Evolutionary conservation across 2,113 vertebrate genomes (phyloP), one percentile per base, ranked within the genome.

Genomic region (Lophochroa leadbeateri): DNA sequence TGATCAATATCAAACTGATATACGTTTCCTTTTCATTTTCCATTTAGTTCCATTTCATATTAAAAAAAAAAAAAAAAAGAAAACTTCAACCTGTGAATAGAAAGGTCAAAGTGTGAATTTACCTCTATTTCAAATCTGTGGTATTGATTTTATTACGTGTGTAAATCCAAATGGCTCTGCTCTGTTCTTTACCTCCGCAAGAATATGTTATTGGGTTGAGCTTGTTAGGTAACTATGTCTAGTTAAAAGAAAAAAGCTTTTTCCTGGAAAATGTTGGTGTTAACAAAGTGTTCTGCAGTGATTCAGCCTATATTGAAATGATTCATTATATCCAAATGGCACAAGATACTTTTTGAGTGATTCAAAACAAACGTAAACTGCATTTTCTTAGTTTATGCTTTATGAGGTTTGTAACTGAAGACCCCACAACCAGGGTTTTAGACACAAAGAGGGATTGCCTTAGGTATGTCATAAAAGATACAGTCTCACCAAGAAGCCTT

Each of bases 211-310:
- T 43, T 71, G 57, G 31, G 20, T 71, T 68, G 60, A 93, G 47
- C 69, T 92, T 55, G 23, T 72, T 75, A 61, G 39, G 61, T 67
- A 58, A 47, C 64, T 88, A 24, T 74, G 20, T 70, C n/a, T 83
- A 82, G 49, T 74, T 77, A 76, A 82, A 95, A 81, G 46, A 19
- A 57, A 75, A 94, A 90, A 65, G 25, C 4, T 55, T 84, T 78
- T 93, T 86, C 21, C 43, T 76, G 80, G 76, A 78, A 94, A 93
- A 93, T 92, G 46, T 84, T 76, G 84, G 20, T 41, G n/a, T 41
- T 91, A 72, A 13, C 57, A 76, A 88, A 92, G 49, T 82, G 65
- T 87, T 92, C 75, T 94, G 55, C 50, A 69, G 49, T 92, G 90
- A 93, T 75, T 94, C 64, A 94, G 28, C 21, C 52, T 57, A 39